Conservation (phyloP, 2,797 vertebrate species). For the Notolepis coatsorum region DNA sequence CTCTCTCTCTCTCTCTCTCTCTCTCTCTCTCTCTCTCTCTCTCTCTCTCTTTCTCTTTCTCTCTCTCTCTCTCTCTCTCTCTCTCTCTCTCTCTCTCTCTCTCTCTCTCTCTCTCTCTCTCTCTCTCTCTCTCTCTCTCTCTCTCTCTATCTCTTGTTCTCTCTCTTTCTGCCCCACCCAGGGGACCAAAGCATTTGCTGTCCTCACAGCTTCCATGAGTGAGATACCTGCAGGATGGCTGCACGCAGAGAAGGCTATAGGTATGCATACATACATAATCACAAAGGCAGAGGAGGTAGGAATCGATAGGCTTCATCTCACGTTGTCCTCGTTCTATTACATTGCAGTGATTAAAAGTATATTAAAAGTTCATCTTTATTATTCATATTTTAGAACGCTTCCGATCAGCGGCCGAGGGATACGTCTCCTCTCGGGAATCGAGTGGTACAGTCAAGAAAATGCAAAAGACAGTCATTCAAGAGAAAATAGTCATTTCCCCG, state of each 20-base stretch:
- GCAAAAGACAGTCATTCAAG: too few relatives aligned
- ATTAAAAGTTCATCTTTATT: too few relatives aligned
- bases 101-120: too few relatives aligned
- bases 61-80: slow-evolving; percentile 11
- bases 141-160: too few relatives aligned
- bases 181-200: slow-evolving; percentile 52
- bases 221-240: slow-evolving; percentile 51
- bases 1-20: neutral
- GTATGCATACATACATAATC: slow-evolving; percentile 63
- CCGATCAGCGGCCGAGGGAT: too few relatives aligned
- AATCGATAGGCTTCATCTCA: slow-evolving; percentile 44
- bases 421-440: too few relatives aligned
- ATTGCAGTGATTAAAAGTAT: too few relatives aligned
- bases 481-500: slow-evolving; percentile 56
- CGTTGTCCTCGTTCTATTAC: too few relatives aligned
- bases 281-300: slow-evolving; percentile 8
- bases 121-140: slow-evolving; percentile 36
- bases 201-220: slow-evolving; percentile 49
- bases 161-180: neutral
- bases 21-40: neutral
- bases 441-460: too few relatives aligned
- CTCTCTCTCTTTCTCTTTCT: neutral
- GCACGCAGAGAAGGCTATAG: slow-evolving; percentile 43
- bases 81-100: neutral
- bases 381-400: too few relatives aligned